These are phyloP conservation scores for Sebastes glaucus DNA, from an alignment of 2,797 vertebrate genomes.

Conservation along the genomic window DNA sequence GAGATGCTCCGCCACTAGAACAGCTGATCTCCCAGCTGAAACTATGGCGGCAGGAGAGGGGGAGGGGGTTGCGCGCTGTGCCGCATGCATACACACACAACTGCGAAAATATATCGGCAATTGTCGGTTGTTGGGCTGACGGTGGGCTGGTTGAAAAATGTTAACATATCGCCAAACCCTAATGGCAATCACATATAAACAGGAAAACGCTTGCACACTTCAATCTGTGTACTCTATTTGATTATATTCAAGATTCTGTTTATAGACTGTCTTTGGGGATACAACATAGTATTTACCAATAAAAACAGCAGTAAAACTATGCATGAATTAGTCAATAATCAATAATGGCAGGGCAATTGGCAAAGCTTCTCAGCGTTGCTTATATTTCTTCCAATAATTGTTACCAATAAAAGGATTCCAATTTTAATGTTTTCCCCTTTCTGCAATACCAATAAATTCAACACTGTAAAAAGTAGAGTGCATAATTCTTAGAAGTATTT, in stretches of 20 bases:
- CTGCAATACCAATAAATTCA: not conserved
- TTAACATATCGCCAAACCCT: too few relatives aligned
- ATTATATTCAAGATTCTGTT: not conserved
- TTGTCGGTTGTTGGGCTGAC: too few relatives aligned
- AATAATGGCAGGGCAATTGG: not conserved
- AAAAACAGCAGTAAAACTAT: not conserved
- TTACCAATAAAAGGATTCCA: not conserved
- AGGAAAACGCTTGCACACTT: too few relatives aligned
- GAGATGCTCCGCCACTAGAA: rapidly evolving
- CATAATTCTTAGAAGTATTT: not conserved
- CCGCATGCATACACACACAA: too few relatives aligned
- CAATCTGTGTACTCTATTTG: too few relatives aligned
- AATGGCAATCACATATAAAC: too few relatives aligned
- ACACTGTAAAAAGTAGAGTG: not conserved
- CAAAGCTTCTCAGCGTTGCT: not conserved
- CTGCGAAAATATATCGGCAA: too few relatives aligned
- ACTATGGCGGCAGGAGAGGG: rapidly evolving
- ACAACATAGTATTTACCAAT: not conserved
- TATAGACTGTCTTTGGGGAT: not conserved
- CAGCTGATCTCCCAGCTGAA: too few relatives aligned
- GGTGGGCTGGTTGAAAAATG: rapidly evolving
- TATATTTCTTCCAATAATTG: not conserved
- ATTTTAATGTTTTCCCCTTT: not conserved
- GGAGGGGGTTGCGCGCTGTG: rapidly evolving
- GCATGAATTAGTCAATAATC: not conserved